Conservation (phyloP, 2,113 vertebrate genomes). For the Brevimyrus niger region DNA sequence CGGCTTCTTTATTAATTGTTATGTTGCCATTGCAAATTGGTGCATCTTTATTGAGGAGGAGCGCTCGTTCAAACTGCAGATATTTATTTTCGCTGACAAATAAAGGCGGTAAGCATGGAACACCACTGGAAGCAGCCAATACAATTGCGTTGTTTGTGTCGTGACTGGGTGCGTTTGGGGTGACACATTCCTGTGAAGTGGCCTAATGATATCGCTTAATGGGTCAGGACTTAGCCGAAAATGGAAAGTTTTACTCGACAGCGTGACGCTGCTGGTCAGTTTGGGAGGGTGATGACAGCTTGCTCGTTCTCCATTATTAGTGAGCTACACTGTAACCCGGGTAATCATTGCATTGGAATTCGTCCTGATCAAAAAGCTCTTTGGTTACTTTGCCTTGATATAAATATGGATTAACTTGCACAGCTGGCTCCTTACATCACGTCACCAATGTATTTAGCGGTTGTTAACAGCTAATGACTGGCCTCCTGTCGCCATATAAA, state of each 20-base stretch:
- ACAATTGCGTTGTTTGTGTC: neutral
- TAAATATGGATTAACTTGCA: neutral
- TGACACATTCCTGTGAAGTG: slow-evolving; percentile 5
- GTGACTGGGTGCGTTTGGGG: neutral
- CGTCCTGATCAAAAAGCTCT: neutral
- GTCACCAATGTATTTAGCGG: neutral
- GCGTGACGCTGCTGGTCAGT: neutral
- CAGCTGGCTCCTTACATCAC: neutral
- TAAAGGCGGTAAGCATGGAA: neutral
- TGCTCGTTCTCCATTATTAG: neutral
- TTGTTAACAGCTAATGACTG: neutral
- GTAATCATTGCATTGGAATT: neutral
- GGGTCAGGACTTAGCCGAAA: neutral
- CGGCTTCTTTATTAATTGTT: neutral
- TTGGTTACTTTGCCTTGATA: neutral
- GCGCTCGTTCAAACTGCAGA: neutral
- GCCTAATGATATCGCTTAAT: neutral
- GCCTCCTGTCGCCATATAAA: neutral
- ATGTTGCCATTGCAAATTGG: neutral
- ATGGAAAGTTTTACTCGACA: neutral
- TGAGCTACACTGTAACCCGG: neutral
- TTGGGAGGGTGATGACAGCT: neutral
- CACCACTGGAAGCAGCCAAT: neutral
- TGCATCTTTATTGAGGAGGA: neutral
- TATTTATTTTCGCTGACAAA: neutral